A percentile compares a stretch with the other conserved stretches of the same genome.
Conservation (phyloP, 2,113 vertebrate genomes). For the Cebidichthys violaceus region DNA sequence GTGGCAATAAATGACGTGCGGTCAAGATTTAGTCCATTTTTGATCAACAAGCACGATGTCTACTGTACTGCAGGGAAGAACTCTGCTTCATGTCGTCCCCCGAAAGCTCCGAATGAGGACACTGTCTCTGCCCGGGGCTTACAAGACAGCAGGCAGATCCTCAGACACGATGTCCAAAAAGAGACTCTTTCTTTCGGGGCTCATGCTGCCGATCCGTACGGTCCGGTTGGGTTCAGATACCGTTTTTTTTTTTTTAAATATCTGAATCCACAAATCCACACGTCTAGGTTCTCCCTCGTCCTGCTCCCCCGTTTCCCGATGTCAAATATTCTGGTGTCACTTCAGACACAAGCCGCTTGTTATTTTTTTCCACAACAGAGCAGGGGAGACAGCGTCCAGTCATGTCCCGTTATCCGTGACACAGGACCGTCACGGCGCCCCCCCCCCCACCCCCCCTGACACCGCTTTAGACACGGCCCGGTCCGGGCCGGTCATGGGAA, state of each 20-base stretch:
- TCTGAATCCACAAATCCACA: conserved; percentile 5
- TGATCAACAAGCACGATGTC: not conserved
- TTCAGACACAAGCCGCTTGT: conserved; percentile 46
- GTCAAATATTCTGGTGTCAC: conserved; percentile 33
- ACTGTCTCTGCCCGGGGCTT: conserved; percentile 9
- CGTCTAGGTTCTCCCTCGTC: conserved; percentile 3
- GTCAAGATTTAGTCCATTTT: not conserved
- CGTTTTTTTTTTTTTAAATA: not conserved
- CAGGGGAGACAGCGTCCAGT: conserved; percentile 48
- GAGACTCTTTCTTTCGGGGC: not conserved
- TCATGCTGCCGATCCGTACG: not conserved
- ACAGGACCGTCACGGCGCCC: conserved; percentile 56
- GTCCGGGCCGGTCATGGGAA: conserved; percentile 72
- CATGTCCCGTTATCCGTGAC: conserved; percentile 71
- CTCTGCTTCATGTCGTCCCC: not conserved
- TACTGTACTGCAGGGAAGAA: conserved; percentile 7
- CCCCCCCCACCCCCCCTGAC: too few species aligned
- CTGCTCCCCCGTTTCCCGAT: conserved; percentile 1
- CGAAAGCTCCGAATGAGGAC: conserved; percentile 35
- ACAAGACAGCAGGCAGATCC: conserved; percentile 24
- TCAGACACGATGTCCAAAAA: conserved; percentile 21
- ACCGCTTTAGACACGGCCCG: conserved; percentile 68
- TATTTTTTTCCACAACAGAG: conserved; percentile 49
- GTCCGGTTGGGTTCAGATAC: not conserved
- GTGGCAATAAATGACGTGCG: not conserved